Percentiles rank a stretch among this genome's conserved stretches.
Evolutionary conservation across 2,113 vertebrate species (phyloP).

Genomic region (Motacilla tschutschensis): DNA sequence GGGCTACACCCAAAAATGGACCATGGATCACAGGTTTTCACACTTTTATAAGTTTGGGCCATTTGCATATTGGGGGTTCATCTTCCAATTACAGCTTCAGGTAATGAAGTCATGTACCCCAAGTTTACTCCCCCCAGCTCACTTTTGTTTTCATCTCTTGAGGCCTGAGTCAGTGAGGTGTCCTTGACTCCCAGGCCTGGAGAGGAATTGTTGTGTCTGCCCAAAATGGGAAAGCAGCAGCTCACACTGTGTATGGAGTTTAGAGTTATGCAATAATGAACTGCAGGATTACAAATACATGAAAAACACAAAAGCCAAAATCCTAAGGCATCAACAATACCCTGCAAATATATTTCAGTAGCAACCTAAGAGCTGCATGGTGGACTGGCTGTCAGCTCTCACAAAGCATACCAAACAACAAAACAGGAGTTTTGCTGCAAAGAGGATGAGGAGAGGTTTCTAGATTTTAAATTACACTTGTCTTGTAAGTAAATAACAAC

Average conservation of each 20-base stretch:
- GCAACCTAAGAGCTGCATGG: neutral
- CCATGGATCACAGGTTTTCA: fast-evolving
- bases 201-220: neutral
- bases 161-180: neutral
- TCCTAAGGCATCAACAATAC: neutral
- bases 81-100: neutral
- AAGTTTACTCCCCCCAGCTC: neutral
- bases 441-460: neutral
- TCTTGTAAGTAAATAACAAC: neutral
- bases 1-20: neutral
- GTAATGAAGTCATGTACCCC: neutral
- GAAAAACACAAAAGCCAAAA: neutral
- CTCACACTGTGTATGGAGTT: neutral
- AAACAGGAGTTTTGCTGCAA: neutral
- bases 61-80: neutral
- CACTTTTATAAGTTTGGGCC: neutral
- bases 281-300: neutral
- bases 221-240: neutral
- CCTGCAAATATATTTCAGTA: neutral
- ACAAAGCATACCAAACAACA: neutral
- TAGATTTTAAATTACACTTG: neutral
- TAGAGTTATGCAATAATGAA: neutral
- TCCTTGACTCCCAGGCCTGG: neutral
- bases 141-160: neutral
- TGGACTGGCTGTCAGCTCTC: neutral